phyloP scores from a whole-genome alignment of 2,797 vertebrate species.

The Coilia nasus region DNA sequence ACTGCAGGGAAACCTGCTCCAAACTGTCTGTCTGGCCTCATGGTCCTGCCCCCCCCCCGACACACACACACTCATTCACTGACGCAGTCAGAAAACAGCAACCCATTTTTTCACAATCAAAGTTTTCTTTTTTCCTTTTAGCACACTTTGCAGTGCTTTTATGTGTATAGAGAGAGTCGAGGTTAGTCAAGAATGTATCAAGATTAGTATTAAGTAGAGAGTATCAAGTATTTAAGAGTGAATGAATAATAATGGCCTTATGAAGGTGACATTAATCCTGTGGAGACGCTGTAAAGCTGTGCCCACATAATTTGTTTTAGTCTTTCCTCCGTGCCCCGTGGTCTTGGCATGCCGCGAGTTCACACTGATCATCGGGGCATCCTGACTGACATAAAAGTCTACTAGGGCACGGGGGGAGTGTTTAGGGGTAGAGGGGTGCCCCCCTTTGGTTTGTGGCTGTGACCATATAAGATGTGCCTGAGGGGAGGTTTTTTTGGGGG shows the following conservation, averaged over 20 bases:
- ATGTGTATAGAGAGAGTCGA: neutral
- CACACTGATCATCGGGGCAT: constrained; percentile 25
- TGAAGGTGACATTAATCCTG: neutral
- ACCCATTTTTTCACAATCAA: too few relatives aligned
- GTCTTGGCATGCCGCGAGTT: neutral
- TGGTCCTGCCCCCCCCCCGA: neutral
- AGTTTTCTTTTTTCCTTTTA: neutral
- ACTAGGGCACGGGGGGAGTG: constrained; percentile 19
- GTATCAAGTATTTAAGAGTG: neutral
- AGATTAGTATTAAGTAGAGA: too few relatives aligned
- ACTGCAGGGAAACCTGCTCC: constrained; percentile 41
- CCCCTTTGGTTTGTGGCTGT: constrained; percentile 23
- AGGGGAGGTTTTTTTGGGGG: constrained; percentile 44
- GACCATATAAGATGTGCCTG: constrained; percentile 52
- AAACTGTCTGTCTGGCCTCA: neutral
- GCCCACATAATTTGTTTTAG: neutral
- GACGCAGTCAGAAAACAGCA: neutral
- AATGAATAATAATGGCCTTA: neutral
- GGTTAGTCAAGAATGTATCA: too few relatives aligned
- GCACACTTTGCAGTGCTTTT: neutral
- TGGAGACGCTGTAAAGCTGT: neutral
- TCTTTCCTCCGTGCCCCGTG: neutral
- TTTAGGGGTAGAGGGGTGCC: constrained; percentile 14
- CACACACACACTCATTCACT: neutral
- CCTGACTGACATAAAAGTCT: constrained; percentile 24